Evolutionary conservation across 2,888 invertebrate species (phyloP).

Genomic region (Eristalinus sepulchralis): DNA sequence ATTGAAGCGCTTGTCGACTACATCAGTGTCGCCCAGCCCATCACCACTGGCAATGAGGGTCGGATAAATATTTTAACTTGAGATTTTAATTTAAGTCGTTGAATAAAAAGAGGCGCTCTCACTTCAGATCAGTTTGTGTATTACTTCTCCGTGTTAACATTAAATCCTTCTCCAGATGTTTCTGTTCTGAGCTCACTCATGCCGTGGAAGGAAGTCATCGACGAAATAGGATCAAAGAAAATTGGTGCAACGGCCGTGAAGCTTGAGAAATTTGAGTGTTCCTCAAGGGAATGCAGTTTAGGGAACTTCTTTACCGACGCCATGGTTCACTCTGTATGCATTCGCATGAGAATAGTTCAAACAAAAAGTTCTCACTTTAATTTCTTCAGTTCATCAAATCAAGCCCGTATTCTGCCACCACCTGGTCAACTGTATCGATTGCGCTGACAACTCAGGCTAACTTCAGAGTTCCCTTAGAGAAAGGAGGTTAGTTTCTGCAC

Average conservation of each 20-base stretch:
- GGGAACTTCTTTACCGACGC: constrained; percentile 68
- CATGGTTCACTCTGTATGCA: constrained; percentile 58
- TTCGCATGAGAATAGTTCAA: not conserved
- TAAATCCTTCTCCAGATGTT: constrained; percentile 13
- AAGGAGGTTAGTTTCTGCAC: constrained; percentile 81
- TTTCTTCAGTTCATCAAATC: constrained; percentile 33
- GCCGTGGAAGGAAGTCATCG: constrained; percentile 83
- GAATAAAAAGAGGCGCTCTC: not conserved
- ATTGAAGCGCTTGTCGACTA: constrained; percentile 76
- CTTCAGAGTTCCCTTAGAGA: constrained; percentile 84
- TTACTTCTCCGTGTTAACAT: not conserved
- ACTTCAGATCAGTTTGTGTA: not conserved
- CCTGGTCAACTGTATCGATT: constrained; percentile 85
- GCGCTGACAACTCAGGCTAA: constrained; percentile 86
- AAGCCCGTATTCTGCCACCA: constrained; percentile 76
- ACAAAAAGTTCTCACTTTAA: not conserved
- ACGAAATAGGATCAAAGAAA: constrained; percentile 81
- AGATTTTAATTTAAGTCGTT: not conserved
- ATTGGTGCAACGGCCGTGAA: constrained; percentile 83
- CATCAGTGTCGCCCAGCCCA: constrained; percentile 72
- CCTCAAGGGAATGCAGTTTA: constrained; percentile 77
- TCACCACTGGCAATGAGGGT: constrained; percentile 74
- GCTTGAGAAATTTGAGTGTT: constrained; percentile 82
- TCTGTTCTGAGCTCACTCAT: constrained; percentile 82
- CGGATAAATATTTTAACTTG: constrained; percentile 74